Evolutionary conservation across 2,113 vertebrate species (phyloP).

Genomic region (Pycnonotus jocosus): DNA sequence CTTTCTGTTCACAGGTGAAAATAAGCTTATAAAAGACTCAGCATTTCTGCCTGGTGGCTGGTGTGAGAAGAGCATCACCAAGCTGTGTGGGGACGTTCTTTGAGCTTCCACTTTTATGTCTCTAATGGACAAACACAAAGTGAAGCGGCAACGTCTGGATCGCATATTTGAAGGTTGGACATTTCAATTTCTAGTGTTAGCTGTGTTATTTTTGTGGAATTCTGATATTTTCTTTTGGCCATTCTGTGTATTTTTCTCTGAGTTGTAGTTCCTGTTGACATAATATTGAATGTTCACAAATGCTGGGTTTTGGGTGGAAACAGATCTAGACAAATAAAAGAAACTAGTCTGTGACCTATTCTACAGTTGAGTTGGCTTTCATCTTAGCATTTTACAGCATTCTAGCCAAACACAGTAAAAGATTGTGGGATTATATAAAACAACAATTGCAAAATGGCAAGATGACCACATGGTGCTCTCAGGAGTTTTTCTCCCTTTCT

Average conservation of each 20-base stretch:
- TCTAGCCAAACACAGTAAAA: not conserved
- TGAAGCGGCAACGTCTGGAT: slow-evolving; percentile 73
- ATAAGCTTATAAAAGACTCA: not conserved
- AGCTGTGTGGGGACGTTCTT: slow-evolving; percentile 40
- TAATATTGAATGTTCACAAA: not conserved
- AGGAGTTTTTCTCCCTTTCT: not conserved
- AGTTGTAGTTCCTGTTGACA: not conserved
- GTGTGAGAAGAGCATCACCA: not conserved
- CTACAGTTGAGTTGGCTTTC: not conserved
- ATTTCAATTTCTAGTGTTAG: not conserved
- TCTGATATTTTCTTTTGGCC: not conserved
- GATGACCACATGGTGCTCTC: not conserved
- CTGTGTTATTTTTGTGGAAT: not conserved
- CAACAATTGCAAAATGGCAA: not conserved
- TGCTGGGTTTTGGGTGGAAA: not conserved
- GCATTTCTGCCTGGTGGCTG: slow-evolving; percentile 15
- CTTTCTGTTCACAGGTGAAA: slow-evolving; percentile 46
- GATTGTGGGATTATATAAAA: not conserved
- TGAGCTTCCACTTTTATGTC: slow-evolving; percentile 50
- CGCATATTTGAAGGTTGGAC: slow-evolving; percentile 73
- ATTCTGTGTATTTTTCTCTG: not conserved
- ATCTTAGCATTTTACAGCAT: not conserved
- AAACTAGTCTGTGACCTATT: not conserved
- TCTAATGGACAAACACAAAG: slow-evolving; percentile 76
- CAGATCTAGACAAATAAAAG: not conserved